Evolutionary conservation across 2,888 invertebrate species (phyloP), one percentile per base, ranked within the genome.

Genomic region (Tetragonula carbonaria): DNA sequence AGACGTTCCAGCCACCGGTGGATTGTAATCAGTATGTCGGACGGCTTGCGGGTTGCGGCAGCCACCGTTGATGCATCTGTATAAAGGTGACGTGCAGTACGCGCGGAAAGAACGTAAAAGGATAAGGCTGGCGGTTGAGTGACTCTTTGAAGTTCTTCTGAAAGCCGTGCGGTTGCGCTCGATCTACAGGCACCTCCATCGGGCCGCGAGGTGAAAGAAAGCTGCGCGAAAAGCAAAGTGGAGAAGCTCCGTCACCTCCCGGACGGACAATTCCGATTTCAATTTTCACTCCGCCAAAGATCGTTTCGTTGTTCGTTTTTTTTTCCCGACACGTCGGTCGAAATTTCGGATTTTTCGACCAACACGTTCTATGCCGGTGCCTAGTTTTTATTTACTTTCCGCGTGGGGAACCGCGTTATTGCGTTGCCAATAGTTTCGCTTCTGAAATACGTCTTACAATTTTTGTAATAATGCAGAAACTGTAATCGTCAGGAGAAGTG

Each of bases 61-160:
- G 38, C 74, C 65, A 74, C 65, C 65, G 62, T 70, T 76, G 78
- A 76, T 78, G 67, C 62, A 78, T 67, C 23, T 59, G 33, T 59
- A 8, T n/a, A 38, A 4, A 59, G 23, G 53, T n/a, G 21, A 18
- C 28, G 28, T 59, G 28, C 28, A 18, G 18, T 28, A 67, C 33
- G 8, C 67, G 62, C n/a, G 72, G 70, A 79, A 80, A 75, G 87
- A 82, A 81, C 81, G 78, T 74, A 86, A 82, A 84, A 71, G 86
- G 87, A 82, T 73, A 85, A 68, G 78, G 72, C 72, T 74, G 75
- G 72, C 78, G 80, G 80, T 82, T 82, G 86, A 77, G 78, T 73
- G 79, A 80, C 80, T 91, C 93, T 93, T 93, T 93, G 93, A 93
- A 93, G 93, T 92, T 88, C 45, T 45, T 87, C 91, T 92, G 90